A percentile compares a stretch with the other conserved stretches of the same genome.
Evolutionary conservation across 2,797 vertebrate species (phyloP).

Genomic region (Apogon hyalosoma): DNA sequence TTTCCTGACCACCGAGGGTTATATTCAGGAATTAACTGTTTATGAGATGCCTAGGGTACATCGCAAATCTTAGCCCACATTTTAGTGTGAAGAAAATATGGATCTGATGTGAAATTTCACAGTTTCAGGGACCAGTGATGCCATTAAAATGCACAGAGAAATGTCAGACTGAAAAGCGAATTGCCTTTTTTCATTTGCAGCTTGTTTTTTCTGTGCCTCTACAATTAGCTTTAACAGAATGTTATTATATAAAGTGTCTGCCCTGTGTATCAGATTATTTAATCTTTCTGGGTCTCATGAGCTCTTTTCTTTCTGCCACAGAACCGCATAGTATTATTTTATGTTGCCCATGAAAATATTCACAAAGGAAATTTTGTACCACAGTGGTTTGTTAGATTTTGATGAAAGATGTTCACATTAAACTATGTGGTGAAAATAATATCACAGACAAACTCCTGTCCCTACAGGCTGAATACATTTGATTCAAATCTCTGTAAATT

Average conservation of each 20-base stretch:
- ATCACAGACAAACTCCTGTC: background rate
- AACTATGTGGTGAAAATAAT: background rate
- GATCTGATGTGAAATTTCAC: conserved; percentile 35
- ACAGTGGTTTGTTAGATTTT: conserved; percentile 12
- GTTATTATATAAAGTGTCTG: conserved; percentile 20
- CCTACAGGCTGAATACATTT: background rate
- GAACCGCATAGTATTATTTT: conserved; percentile 20
- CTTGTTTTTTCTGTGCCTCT: conserved; percentile 39
- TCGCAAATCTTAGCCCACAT: conserved; percentile 47
- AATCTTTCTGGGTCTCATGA: conserved; percentile 17
- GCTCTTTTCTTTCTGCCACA: conserved; percentile 12
- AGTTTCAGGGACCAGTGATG: conserved; percentile 17
- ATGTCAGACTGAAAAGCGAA: background rate
- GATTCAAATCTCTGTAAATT: background rate
- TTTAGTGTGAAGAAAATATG: conserved; percentile 49
- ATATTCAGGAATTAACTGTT: conserved; percentile 74
- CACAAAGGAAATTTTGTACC: conserved; percentile 1
- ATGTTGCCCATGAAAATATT: conserved; percentile 8
- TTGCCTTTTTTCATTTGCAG: conserved; percentile 9
- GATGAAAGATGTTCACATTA: background rate
- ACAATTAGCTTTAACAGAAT: conserved; percentile 30
- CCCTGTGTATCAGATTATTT: conserved; percentile 30
- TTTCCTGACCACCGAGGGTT: conserved; percentile 73
- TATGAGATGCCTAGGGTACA: conserved; percentile 64
- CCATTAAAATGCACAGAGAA: conserved; percentile 39